Conservation (phyloP, 1,140 invertebrate genomes). For the Polyergus mexicanus region DNA sequence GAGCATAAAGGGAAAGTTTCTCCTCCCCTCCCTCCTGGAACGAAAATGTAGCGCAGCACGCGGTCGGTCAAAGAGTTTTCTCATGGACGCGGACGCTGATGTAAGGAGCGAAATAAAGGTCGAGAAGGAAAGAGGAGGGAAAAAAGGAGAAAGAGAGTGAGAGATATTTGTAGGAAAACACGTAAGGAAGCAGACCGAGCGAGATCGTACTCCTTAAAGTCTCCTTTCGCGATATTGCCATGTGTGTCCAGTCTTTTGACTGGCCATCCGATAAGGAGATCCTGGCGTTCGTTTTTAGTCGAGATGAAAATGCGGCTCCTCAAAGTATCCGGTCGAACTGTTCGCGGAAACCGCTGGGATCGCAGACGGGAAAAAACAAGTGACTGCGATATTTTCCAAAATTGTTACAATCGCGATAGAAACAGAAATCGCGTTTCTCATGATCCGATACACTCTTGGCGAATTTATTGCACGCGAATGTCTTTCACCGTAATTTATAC, state of each 20-base stretch:
- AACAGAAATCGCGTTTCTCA: neutral
- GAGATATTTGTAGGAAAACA: conserved; percentile 33
- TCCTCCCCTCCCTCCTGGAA: neutral
- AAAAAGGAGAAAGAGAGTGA: neutral
- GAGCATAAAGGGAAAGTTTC: conserved; percentile 40
- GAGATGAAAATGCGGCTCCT: conserved; percentile 9
- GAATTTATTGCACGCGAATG: conserved; percentile 24
- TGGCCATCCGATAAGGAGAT: conserved; percentile 64
- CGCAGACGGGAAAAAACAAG: conserved; percentile 40
- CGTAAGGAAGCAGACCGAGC: neutral
- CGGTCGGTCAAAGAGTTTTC: conserved; percentile 69
- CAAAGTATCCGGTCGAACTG: neutral
- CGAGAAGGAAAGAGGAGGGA: neutral
- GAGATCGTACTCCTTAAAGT: conserved; percentile 52
- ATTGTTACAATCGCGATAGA: conserved; percentile 8
- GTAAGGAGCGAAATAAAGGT: conserved; percentile 18
- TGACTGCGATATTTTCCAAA: conserved; percentile 28
- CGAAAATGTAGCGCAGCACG: conserved; percentile 54
- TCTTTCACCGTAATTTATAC: neutral
- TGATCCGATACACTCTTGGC: neutral
- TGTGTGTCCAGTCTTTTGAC: conserved; percentile 63
- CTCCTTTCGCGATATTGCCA: conserved; percentile 29
- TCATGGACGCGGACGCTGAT: conserved; percentile 38
- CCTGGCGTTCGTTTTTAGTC: conserved; percentile 15
- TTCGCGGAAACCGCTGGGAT: neutral